These are phyloP conservation scores for Pterois miles DNA, from an alignment of 2,797 vertebrate species.

Conservation along the genomic window DNA sequence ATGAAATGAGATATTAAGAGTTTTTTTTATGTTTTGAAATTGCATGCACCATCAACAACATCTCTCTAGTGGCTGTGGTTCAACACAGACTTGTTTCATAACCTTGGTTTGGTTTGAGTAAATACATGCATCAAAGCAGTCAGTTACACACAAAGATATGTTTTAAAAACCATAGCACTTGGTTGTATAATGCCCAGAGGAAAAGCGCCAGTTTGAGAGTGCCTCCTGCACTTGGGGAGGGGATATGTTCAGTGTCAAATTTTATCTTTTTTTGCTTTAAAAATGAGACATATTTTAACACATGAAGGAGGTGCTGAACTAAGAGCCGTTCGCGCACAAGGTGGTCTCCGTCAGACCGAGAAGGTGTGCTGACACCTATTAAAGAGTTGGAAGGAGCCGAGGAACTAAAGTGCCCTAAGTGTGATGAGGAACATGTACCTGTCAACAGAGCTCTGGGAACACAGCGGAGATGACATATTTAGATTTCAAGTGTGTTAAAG, in stretches of 20 bases:
- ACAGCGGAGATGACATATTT: background rate
- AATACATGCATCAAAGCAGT: background rate
- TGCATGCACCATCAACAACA: background rate
- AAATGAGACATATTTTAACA: constrained; percentile 23
- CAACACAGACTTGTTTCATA: background rate
- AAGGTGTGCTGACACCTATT: constrained; percentile 34
- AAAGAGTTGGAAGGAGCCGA: constrained; percentile 24
- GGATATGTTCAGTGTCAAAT: background rate
- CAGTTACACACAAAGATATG: background rate
- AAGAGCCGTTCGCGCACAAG: constrained; percentile 20
- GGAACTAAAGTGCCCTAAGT: constrained; percentile 8
- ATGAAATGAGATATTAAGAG: background rate
- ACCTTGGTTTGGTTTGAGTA: background rate
- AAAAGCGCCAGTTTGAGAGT: background rate
- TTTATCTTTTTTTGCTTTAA: background rate
- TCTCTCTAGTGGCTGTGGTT: background rate
- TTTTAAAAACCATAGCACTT: background rate
- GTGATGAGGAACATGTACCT: constrained; percentile 34
- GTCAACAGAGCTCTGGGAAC: constrained; percentile 7
- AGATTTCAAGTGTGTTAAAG: constrained; percentile 5
- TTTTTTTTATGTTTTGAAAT: background rate
- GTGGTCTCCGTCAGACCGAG: constrained; percentile 33
- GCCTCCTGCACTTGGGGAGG: background rate
- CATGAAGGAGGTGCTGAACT: constrained; percentile 11
- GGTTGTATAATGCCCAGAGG: constrained; percentile 3